Percentiles rank a stretch among this genome's conserved stretches.
phyloP scores from a whole-genome alignment of 2,797 vertebrate genomes.

The Acrocephalus scirpaceus region DNA sequence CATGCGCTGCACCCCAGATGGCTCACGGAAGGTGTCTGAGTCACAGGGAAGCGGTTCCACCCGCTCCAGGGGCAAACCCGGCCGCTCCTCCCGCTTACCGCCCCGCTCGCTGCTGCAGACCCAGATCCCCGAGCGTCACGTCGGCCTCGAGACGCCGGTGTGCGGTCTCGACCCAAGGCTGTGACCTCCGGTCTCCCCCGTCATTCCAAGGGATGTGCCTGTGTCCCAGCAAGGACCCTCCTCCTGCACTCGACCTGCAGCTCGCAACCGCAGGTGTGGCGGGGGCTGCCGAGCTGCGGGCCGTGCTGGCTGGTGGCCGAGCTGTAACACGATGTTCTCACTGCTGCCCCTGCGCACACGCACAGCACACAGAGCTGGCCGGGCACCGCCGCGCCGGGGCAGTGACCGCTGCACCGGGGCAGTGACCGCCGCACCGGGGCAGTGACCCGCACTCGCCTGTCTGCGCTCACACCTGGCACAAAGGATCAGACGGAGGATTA shows the following conservation, averaged over 20 bases:
- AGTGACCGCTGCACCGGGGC: too few species aligned
- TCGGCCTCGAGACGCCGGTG: rapidly evolving
- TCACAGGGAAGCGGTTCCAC: background rate
- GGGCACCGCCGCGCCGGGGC: rapidly evolving
- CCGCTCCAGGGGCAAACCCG: background rate
- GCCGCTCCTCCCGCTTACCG: rapidly evolving
- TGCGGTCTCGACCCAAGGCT: rapidly evolving
- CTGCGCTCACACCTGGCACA: background rate
- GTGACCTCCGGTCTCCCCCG: background rate
- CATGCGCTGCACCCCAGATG: background rate
- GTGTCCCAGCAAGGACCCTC: background rate
- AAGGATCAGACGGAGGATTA: background rate
- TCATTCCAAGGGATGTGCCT: background rate
- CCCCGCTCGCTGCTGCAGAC: background rate
- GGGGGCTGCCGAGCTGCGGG: rapidly evolving
- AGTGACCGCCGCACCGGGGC: rapidly evolving
- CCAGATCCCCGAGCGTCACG: rapidly evolving
- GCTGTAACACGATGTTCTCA: background rate
- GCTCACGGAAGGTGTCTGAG: background rate
- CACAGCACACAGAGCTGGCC: background rate
- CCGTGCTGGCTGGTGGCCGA: background rate
- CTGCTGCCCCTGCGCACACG: rapidly evolving
- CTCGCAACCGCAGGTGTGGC: rapidly evolving
- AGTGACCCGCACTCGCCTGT: rapidly evolving
- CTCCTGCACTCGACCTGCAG: rapidly evolving